These are phyloP conservation scores for Nineta flava DNA, from an alignment of 2,888 invertebrate species.

Conservation along the genomic window DNA sequence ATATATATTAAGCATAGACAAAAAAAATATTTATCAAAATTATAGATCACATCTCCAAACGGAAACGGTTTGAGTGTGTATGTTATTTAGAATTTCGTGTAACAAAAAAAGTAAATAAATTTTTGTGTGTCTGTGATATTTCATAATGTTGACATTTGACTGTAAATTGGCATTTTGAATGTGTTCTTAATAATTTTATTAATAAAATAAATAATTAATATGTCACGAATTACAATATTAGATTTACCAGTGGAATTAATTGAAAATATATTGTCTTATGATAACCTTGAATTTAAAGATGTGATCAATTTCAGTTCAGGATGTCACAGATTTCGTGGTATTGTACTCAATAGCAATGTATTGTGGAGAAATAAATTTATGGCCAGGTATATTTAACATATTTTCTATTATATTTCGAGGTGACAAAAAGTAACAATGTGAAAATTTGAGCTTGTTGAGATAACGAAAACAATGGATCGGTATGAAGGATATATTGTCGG, in stretches of 20 bases:
- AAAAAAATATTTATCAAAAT: too few species aligned
- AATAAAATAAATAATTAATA: neutral
- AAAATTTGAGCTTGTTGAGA: too few species aligned
- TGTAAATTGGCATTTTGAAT: neutral
- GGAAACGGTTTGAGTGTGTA: too few species aligned
- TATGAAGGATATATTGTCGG: too few species aligned
- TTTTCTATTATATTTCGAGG: constrained; percentile 3
- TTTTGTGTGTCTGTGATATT: neutral
- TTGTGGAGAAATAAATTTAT: constrained; percentile 32
- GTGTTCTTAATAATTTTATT: too few species aligned
- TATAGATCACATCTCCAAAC: too few species aligned
- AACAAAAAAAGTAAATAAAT: too few species aligned
- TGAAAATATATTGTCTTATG: constrained; percentile 20
- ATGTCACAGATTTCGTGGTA: constrained; percentile 32
- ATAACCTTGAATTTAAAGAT: constrained; percentile 24
- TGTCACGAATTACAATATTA: neutral
- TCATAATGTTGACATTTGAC: neutral
- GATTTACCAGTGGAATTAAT: constrained; percentile 22
- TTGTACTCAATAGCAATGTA: constrained; percentile 29
- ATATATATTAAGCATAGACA: too few species aligned
- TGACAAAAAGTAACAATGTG: neutral
- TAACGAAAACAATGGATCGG: too few species aligned
- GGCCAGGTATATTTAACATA: constrained; percentile 22
- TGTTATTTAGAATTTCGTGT: too few species aligned
- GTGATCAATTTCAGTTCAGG: constrained; percentile 34